These are phyloP conservation scores for Chamaetylas fuelleborni DNA, from an alignment of 2,113 vertebrate genomes.

Conservation along the genomic window DNA sequence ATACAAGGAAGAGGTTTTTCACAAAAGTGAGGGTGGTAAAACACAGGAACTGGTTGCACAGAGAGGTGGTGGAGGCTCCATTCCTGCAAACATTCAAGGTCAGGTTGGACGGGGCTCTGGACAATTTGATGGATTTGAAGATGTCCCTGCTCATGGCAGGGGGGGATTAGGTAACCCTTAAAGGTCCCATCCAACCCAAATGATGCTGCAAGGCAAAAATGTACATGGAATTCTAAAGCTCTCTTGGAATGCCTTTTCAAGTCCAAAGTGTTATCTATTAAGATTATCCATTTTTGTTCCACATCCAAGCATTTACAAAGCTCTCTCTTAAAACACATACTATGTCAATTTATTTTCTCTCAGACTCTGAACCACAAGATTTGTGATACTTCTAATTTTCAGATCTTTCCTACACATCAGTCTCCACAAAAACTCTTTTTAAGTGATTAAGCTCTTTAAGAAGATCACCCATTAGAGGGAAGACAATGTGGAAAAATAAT, in stretches of 20 bases:
- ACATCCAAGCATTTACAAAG: neutral
- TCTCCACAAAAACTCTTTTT: neutral
- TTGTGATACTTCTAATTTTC: neutral
- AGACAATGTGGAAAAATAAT: neutral
- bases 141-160: neutral
- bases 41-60: neutral
- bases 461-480: neutral
- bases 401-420: neutral
- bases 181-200: neutral
- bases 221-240: neutral
- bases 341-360: neutral
- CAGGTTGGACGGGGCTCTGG: fast-evolving
- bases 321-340: neutral
- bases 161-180: neutral
- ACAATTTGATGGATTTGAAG: neutral
- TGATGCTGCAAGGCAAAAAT: fast-evolving
- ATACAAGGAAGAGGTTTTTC: neutral
- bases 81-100: neutral
- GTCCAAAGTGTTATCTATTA: neutral
- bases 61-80: neutral
- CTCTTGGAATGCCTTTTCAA: neutral
- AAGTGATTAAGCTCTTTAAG: neutral
- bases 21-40: neutral
- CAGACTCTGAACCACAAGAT: neutral
- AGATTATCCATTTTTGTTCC: neutral